Evolutionary conservation across 2,888 invertebrate species (phyloP), one percentile per base, ranked within the genome.

Genomic region (Campaea margaritaria): DNA sequence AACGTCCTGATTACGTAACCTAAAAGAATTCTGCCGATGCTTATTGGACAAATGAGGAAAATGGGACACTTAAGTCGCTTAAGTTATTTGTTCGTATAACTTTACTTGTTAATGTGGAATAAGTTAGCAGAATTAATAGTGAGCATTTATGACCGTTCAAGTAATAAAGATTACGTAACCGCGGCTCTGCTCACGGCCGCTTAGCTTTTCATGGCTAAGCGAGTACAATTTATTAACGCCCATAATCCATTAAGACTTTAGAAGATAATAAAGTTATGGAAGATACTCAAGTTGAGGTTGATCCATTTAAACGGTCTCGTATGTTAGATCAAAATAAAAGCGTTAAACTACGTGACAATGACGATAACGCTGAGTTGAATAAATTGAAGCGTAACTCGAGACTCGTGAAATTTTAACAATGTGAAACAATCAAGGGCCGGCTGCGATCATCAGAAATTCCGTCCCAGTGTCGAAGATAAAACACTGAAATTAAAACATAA

Each of bases 131-230:
- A 49, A 54, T 55, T 68, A 67, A 65, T 65, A 68, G 65, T 41
- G 49, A 60, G 44, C 66, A 59, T 66, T 69, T 62, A 64, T 62
- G 64, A 60, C 63, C 31, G 57, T 67, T 69, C 49, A 36, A 64
- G 56, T 65, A 68, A 67, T 73, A 67, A 72, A 69, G 70, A 67
- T 77, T 75, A 75, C 68, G 69, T 77, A 78, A 77, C 64, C 67
- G 39, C 56, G 65, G 62, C 63, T 65, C 69, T 60, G 67, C 72
- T 69, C 65, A 70, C 51, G 50, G 62, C 51, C 54, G 61, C 52
- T 57, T 34, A 58, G 64, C 58, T 65, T 64, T 46, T 43, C 62
- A 62, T 62, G 42, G 50, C 45, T 51, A 59, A 58, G 53, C 42
- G 50, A 51, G 56, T 53, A 53, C 54, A 58, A 49, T 46, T 60